These are phyloP conservation scores for Pyrocoelia pectoralis DNA, from an alignment of 2,888 invertebrate species.

Conservation along the genomic window DNA sequence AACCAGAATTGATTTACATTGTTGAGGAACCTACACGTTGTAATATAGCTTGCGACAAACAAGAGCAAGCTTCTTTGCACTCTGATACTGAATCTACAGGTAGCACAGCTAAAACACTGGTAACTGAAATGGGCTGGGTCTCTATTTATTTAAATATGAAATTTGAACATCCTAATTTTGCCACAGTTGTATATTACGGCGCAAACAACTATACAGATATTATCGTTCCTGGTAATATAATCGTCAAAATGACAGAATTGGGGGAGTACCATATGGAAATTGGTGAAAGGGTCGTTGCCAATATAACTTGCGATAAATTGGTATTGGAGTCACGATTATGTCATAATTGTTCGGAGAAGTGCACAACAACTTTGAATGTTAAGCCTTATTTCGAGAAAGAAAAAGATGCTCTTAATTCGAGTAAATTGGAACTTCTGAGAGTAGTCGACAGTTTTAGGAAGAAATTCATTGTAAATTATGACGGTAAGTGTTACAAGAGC, in stretches of 20 bases:
- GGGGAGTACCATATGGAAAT: constrained; percentile 19
- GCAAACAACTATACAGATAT: constrained; percentile 11
- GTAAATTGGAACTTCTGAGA: constrained; percentile 9
- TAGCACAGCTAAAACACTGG: neutral
- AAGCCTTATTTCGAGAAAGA: constrained; percentile 15
- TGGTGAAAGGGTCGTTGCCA: neutral
- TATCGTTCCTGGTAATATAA: constrained; percentile 21
- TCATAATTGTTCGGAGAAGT: constrained; percentile 13
- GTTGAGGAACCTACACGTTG: neutral
- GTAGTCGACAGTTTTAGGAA: constrained; percentile 23
- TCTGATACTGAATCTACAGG: neutral
- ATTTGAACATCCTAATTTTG: constrained; percentile 39
- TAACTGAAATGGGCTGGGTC: constrained; percentile 20
- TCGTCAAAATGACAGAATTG: constrained; percentile 1
- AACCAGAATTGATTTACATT: constrained; percentile 6
- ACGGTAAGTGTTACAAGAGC: constrained; percentile 23
- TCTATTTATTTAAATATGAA: constrained; percentile 29
- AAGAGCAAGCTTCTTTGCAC: too few relatives aligned
- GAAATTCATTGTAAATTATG: constrained; percentile 23
- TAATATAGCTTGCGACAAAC: neutral
- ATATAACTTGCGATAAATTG: constrained; percentile 16
- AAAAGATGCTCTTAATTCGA: neutral
- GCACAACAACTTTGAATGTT: constrained; percentile 16
- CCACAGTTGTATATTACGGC: constrained; percentile 30
- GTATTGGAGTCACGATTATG: constrained; percentile 19